A percentile compares a stretch with the other conserved stretches of the same genome.
phyloP scores from a whole-genome alignment of 2,113 vertebrate genomes.

The Malurus melanocephalus region DNA sequence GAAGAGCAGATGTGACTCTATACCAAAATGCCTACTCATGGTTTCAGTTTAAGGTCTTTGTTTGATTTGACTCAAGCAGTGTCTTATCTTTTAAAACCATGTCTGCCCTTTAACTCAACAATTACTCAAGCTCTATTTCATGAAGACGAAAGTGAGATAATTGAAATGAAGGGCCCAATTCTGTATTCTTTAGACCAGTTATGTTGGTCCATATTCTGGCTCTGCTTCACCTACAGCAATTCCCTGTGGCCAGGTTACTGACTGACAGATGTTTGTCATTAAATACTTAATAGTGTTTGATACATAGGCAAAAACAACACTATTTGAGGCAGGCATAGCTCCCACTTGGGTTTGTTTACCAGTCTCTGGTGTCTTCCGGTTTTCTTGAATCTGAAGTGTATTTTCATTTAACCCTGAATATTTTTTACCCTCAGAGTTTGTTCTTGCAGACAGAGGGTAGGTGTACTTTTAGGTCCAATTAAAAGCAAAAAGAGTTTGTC shows the following conservation, averaged over 20 bases:
- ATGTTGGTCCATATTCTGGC: rapidly evolving
- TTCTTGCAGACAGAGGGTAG: neutral
- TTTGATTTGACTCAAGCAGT: neutral
- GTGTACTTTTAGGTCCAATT: neutral
- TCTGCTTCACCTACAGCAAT: neutral
- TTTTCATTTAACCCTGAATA: neutral
- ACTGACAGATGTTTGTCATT: neutral
- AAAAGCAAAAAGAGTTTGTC: neutral
- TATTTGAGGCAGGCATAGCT: neutral
- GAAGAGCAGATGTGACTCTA: neutral
- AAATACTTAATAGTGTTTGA: neutral
- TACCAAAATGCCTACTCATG: neutral
- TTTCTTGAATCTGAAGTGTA: neutral
- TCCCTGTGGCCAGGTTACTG: neutral
- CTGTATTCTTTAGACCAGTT: neutral
- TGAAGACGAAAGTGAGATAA: neutral
- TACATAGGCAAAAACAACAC: neutral
- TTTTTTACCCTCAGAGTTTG: neutral
- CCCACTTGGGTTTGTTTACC: neutral
- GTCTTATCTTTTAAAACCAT: neutral
- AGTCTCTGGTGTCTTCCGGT: neutral
- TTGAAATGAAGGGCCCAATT: neutral
- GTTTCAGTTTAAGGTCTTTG: neutral
- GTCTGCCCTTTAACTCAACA: neutral
- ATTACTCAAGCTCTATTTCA: neutral